Evolutionary conservation across 2,113 vertebrate species (phyloP), one percentile per base, ranked within the genome.

Genomic region (Morphnarchus princeps): DNA sequence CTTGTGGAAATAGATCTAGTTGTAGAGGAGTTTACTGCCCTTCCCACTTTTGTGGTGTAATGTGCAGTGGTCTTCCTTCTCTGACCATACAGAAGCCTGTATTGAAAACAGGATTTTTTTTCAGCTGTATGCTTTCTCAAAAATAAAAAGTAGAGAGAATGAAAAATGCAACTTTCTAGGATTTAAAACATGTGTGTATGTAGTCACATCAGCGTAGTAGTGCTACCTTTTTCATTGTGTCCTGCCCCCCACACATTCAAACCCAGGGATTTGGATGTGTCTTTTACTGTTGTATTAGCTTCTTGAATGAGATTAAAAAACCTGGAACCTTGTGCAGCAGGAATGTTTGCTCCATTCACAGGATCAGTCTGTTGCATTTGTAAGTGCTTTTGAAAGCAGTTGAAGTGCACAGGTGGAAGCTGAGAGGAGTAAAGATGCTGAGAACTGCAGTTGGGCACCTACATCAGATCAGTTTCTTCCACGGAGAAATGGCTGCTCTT

Each of bases 171-270:
- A 1, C 16, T 79, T 28, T 2, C 8, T 42, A 25, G 54, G 50
- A 15, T 47, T 13, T 19, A 4, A 13, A 38, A 13, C 3, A 0
- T 1, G 2, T 7, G 32, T 8, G 0, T 9, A 6, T 7, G 1
- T 7, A 13, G 63, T 29, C 19, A 2, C 14, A 4, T 5, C 38
- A 1, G 6, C 3, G 0, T 6, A 13, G 76, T 0, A 16, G 54
- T 0, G 2, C 13, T 43, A 0, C 36, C 34, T 69, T 47, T 32
- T 11, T 26, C 47, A 7, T 8, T 0, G 0, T 6, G 15, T n/a
- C 66, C 61, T 20, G 45, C 17, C 61, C 36, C 36, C 49, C 3
- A 0, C 0, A 4, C 70, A 0, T 24, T 34, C n/a, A 5, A 2
- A 18, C 43, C 2, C 16, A 6, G 31, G 19, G 34, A 3, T 29